Percentiles rank a stretch among this genome's conserved stretches.
Conservation (phyloP, 1,140 invertebrate genomes). For the Augochlora pura region DNA sequence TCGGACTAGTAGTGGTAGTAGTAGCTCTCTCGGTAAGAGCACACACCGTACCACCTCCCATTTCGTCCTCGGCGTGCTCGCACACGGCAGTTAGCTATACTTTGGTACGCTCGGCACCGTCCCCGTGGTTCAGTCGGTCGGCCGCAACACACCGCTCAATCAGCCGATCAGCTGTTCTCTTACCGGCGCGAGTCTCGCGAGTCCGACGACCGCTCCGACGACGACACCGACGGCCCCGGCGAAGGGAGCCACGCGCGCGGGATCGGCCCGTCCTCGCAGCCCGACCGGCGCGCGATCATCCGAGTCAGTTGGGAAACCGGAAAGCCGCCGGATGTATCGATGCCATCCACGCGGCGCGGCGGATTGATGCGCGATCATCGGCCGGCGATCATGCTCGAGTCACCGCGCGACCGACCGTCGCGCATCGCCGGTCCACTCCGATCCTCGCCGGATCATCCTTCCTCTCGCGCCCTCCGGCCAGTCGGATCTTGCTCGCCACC, state of each 20-base stretch:
- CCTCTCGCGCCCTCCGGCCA: not conserved
- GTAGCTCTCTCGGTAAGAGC: constrained; percentile 67
- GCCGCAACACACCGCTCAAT: constrained; percentile 54
- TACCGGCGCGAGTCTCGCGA: not conserved
- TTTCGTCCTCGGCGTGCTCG: constrained; percentile 50
- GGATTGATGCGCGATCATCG: not conserved
- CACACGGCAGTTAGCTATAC: constrained; percentile 52
- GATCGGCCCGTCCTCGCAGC: too few species aligned
- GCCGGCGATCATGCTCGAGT: not conserved
- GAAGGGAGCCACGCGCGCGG: too few species aligned
- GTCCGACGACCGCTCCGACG: too few species aligned
- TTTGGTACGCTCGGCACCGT: constrained; percentile 55
- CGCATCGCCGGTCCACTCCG: not conserved
- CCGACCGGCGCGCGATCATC: too few species aligned
- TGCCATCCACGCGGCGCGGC: not conserved
- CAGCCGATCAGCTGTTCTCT: constrained; percentile 64
- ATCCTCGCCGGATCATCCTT: not conserved
- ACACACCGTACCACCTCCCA: constrained; percentile 66
- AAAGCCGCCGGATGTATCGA: not conserved
- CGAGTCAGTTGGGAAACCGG: not conserved
- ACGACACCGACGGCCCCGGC: too few species aligned
- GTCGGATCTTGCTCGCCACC: not conserved
- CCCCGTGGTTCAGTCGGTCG: constrained; percentile 60
- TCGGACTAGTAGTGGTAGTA: constrained; percentile 56
- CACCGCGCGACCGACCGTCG: not conserved